Evolutionary conservation across 2,797 vertebrate species (phyloP).

Genomic region (Tenualosa ilisha): DNA sequence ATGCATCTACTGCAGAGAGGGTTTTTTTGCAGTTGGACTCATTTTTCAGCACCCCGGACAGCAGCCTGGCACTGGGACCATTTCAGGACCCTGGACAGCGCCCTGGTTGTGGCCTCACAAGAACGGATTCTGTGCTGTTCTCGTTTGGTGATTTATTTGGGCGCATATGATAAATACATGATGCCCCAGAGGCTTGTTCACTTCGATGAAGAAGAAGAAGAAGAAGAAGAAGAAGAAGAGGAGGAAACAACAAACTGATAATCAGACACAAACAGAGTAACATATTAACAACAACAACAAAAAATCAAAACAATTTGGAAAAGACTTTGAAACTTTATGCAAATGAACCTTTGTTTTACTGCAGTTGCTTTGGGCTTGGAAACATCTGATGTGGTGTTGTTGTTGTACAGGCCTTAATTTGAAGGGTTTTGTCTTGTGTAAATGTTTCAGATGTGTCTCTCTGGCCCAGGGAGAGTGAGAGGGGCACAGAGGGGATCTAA

Average conservation of each 20-base stretch:
- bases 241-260: not conserved
- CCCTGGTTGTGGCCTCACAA: not conserved
- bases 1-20: not conserved
- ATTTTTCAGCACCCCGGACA: not conserved
- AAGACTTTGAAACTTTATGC: not conserved
- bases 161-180: not conserved
- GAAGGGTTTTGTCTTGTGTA: not conserved
- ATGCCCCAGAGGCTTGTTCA: not conserved
- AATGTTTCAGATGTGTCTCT: not conserved
- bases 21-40: not conserved
- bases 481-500: not conserved
- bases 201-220: not conserved
- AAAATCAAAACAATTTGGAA: not conserved
- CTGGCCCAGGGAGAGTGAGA: not conserved
- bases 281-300: not conserved
- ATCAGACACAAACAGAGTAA: not conserved
- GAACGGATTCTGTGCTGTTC: not conserved
- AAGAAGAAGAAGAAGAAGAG: not conserved
- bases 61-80: not conserved
- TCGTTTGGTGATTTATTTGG: not conserved
- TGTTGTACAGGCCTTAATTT: not conserved
- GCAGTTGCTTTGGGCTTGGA: not conserved
- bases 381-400: not conserved
- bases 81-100: constrained; percentile 10
- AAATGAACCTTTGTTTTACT: not conserved